Evolutionary conservation across 2,888 invertebrate genomes (phyloP).

Genomic region (Ennomos erosarius): DNA sequence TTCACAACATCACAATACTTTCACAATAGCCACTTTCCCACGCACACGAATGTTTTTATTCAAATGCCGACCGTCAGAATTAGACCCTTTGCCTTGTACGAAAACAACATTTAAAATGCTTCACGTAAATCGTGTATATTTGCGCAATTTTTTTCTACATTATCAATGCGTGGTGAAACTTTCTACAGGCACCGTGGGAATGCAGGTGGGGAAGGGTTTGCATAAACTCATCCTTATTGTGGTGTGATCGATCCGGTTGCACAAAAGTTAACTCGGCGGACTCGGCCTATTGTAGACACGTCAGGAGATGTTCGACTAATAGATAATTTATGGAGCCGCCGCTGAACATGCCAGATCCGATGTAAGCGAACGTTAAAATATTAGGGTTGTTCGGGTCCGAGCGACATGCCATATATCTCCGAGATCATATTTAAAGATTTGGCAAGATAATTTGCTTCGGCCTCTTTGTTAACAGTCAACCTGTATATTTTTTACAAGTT

Average conservation of each 20-base stretch:
- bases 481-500: conserved; percentile 23
- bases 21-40: conserved; percentile 63
- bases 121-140: conserved; percentile 71
- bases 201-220: conserved; percentile 83
- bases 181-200: conserved; percentile 81
- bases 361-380: conserved; percentile 69
- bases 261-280: conserved; percentile 77
- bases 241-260: conserved; percentile 68
- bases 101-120: conserved; percentile 65
- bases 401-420: conserved; percentile 58
- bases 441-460: conserved; percentile 67
- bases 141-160: conserved; percentile 74
- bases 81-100: conserved; percentile 66
- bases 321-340: conserved; percentile 81
- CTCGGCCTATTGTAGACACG: conserved; percentile 75
- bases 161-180: conserved; percentile 63
- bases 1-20: conserved; percentile 23
- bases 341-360: conserved; percentile 62
- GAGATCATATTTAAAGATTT: conserved; percentile 63
- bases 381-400: conserved; percentile 73
- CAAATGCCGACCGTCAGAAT: conserved; percentile 59
- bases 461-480: conserved; percentile 49
- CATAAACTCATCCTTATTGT: conserved; percentile 60
- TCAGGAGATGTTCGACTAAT: conserved; percentile 81
- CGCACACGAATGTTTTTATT: conserved; percentile 62